These are phyloP conservation scores for Leptocoma aspasia DNA, from an alignment of 2,113 vertebrate genomes.

Conservation along the genomic window DNA sequence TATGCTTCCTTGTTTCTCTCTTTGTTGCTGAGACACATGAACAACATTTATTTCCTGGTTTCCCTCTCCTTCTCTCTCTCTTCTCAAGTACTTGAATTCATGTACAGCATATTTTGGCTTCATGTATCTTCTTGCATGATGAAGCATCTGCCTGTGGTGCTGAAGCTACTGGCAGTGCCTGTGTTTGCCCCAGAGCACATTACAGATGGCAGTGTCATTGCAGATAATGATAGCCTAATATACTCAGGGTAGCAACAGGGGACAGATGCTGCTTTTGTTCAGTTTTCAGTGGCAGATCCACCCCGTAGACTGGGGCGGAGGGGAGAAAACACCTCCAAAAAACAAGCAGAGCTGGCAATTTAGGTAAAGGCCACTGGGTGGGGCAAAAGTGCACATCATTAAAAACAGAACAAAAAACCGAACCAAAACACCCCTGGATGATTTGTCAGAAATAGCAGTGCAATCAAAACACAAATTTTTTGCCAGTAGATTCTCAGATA, in stretches of 20 bases:
- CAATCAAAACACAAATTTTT: background rate
- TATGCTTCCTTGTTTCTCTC: background rate
- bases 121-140: background rate
- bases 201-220: slow-evolving; percentile 55
- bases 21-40: background rate
- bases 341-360: background rate
- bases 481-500: background rate
- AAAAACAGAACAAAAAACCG: background rate
- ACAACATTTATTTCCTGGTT: background rate
- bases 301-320: background rate
- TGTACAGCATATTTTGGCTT: background rate
- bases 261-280: slow-evolving; percentile 45
- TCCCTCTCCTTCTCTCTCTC: background rate
- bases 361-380: slow-evolving; percentile 56
- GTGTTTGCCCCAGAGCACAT: slow-evolving; percentile 43
- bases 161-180: slow-evolving; percentile 11
- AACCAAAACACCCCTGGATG: background rate
- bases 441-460: background rate
- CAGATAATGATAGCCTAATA: slow-evolving; percentile 26
- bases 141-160: slow-evolving; percentile 33
- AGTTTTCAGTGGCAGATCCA: background rate
- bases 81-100: slow-evolving; percentile 1
- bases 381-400: slow-evolving; percentile 54
- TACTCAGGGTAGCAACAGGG: background rate
- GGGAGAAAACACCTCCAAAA: background rate